Percentiles rank a stretch among this genome's conserved stretches.
Conservation (phyloP, 2,113 vertebrate species). For the Halichoeres trimaculatus region DNA sequence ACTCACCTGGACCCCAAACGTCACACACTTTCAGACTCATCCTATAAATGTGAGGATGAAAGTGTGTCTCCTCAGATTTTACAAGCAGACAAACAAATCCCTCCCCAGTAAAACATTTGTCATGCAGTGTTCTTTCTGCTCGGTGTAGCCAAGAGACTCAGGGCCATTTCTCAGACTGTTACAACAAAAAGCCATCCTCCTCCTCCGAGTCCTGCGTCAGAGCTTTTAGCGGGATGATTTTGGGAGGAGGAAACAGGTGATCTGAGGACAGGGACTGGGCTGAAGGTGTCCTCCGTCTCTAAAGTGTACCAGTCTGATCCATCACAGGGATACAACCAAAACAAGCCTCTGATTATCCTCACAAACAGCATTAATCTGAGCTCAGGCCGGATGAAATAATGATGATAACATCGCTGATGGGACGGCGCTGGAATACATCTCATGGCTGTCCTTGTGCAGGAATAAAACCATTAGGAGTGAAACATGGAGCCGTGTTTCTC, state of each 20-base stretch:
- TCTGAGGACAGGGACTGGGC: slow-evolving; percentile 34
- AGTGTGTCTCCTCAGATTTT: background rate
- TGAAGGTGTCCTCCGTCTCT: slow-evolving; percentile 51
- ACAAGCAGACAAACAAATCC: background rate
- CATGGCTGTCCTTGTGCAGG: slow-evolving; percentile 19
- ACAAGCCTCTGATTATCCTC: slow-evolving; percentile 22
- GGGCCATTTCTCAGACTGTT: slow-evolving; percentile 44
- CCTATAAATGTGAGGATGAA: slow-evolving; percentile 4
- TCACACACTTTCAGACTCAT: background rate
- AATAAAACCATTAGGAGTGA: slow-evolving; percentile 38
- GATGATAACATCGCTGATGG: slow-evolving; percentile 40
- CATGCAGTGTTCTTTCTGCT: slow-evolving; percentile 34
- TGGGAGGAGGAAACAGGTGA: slow-evolving; percentile 29
- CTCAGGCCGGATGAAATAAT: slow-evolving; percentile 33
- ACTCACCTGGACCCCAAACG: too few relatives aligned
- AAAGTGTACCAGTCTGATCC: slow-evolving; percentile 15
- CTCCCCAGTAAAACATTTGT: slow-evolving; percentile 11
- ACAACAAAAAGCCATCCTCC: slow-evolving; percentile 25
- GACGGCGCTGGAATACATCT: slow-evolving; percentile 10
- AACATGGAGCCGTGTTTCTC: slow-evolving; percentile 37
- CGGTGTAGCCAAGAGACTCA: slow-evolving; percentile 26
- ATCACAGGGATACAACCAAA: slow-evolving; percentile 29
- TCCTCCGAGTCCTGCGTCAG: slow-evolving; percentile 27
- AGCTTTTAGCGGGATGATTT: slow-evolving; percentile 52
- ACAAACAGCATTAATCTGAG: slow-evolving; percentile 41